phyloP scores from a whole-genome alignment of 2,113 vertebrate genomes.

The Peromyscus leucopus region DNA sequence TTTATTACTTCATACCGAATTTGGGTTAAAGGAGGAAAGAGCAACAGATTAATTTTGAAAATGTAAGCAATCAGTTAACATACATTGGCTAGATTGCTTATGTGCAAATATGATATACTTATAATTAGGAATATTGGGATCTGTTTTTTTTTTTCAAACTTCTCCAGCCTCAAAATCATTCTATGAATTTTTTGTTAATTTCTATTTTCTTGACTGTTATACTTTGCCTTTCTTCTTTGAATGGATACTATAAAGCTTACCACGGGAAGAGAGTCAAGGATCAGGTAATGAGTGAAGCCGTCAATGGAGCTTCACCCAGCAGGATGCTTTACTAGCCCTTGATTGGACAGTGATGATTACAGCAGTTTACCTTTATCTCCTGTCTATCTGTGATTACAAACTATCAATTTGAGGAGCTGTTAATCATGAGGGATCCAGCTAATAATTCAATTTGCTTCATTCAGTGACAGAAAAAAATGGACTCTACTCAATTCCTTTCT shows the following conservation, averaged over 20 bases:
- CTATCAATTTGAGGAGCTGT: slow-evolving; percentile 4
- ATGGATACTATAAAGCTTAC: background rate
- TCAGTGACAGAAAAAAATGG: background rate
- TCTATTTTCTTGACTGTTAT: background rate
- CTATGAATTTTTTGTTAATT: background rate
- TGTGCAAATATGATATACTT: background rate
- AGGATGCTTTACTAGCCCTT: background rate
- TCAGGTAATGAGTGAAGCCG: background rate
- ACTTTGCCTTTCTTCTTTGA: slow-evolving; percentile 7
- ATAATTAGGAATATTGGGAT: background rate
- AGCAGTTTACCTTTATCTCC: background rate
- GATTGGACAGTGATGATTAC: background rate
- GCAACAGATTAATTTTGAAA: slow-evolving; percentile 54
- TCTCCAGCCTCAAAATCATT: background rate
- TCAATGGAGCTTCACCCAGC: background rate
- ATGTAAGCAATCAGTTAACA: slow-evolving; percentile 10
- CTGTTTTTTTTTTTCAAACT: background rate
- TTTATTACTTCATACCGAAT: slow-evolving; percentile 35
- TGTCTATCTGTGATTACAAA: slow-evolving; percentile 13
- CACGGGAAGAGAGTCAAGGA: background rate
- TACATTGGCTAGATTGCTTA: background rate
- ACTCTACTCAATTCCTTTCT: slow-evolving; percentile 28
- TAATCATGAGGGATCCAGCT: slow-evolving; percentile 45
- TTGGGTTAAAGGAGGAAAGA: slow-evolving; percentile 59
- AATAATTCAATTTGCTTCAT: slow-evolving; percentile 50